Evolutionary conservation across 2,113 vertebrate species (phyloP), one percentile per base, ranked within the genome.

Genomic region (Dolichotis patagonum): DNA sequence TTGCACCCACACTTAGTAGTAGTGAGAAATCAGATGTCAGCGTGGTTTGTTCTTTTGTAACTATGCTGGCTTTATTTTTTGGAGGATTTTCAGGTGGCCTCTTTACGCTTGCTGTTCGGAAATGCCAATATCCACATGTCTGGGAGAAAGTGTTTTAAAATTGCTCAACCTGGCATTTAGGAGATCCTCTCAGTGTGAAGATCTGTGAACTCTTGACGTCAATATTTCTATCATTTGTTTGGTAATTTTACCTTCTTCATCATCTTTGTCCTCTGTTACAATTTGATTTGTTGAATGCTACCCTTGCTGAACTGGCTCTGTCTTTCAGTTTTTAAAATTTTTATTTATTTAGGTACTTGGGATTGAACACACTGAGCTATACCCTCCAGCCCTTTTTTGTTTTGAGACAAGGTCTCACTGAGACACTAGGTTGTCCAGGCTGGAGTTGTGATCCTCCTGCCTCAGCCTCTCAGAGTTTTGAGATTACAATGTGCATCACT

Each of bases 51-150:
- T 96, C 28, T 93, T 91, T 87, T 91, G 49, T 91, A 82, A 41
- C 32, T 96, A 62, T 32, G 22, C 92, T 93, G 26, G 3, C 65
- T 96, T 89, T 93, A 38, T 24, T 85, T 96, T 90, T 41, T 85
- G 67, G 46, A 92, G 52, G 43, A 87, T 71, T 85, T 87, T 86
- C 75, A 77, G 24, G 54, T 58, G 11, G 67, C 85, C 38, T 49
- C 20, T 93, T 77, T 84, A 84, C 73, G 43, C 12, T 84, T 81
- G 46, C n/a, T 49, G 11, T 78, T 96, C 69, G 94, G 28, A 91
- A 93, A 95, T 75, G 86, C 96, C 52, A 87, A 88, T 65, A 58
- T 28, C 62, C 84, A 60, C 62, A 1, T 84, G 22, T 89, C 67
- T 84, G 81, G 77, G 19, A 95, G 52, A n/a, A 88, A 22, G 7